phyloP scores from a whole-genome alignment of 2,113 vertebrate genomes.

The Galeopterus variegatus region DNA sequence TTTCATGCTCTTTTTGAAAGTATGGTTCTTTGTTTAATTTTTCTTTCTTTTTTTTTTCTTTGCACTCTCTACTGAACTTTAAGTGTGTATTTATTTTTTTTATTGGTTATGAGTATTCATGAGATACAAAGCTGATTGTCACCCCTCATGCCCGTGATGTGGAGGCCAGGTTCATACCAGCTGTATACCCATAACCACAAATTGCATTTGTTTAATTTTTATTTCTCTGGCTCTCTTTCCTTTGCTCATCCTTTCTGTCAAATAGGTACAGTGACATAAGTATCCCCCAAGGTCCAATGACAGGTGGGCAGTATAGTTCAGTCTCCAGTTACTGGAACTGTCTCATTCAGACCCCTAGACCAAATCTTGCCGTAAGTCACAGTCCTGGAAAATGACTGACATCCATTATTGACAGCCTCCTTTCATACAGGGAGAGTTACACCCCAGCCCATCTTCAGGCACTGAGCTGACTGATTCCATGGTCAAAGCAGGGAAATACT shows the following conservation, averaged over 20 bases:
- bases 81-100: no score
- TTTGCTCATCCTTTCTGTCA: background rate
- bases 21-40: no score
- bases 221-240: background rate
- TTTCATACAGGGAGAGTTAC: no score
- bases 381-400: background rate
- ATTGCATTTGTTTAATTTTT: no score
- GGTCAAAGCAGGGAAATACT: background rate
- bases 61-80: no score
- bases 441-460: background rate
- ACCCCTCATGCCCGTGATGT: no score
- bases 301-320: background rate
- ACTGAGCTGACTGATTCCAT: background rate
- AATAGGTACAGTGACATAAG: background rate
- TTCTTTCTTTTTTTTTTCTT: background rate
- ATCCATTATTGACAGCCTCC: background rate
- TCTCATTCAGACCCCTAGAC: background rate
- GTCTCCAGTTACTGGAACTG: background rate
- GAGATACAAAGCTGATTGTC: no score
- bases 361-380: no score
- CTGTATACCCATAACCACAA: no score
- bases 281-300: background rate
- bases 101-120: no score
- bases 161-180: no score
- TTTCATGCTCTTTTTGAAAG: background rate